Base-by-base conservation (phyloP, 1,140 invertebrate species). In the Portunus trituberculatus region DNA sequence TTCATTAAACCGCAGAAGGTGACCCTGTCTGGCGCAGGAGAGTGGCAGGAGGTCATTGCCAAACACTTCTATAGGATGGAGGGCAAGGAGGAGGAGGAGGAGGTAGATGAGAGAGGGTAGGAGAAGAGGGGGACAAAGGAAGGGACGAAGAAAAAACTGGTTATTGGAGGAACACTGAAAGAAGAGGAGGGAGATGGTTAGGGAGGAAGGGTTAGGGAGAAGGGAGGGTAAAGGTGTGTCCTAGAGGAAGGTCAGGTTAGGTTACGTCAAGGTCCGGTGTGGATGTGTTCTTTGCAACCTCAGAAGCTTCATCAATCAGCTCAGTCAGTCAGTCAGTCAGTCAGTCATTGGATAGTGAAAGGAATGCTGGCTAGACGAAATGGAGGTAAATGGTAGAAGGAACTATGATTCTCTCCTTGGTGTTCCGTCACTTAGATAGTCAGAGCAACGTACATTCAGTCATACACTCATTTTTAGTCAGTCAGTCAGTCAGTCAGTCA, bases 41-140 rank as follows among this genome's bases (percentile, higher is more conserved):
- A 20, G 16, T 20, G 20, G 1, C 20, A 76, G 25, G 67, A 76
- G 67, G 67, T 76, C 67, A 76, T 76, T 76, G 67, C 25, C 67
- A 76, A n/a, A 76, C 67, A n/a, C 67, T 76, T 76, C 67, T 76
- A 76, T 76, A 76, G 67, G 67, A 76, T 76, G 67, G n/a, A 76
- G 67, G 67, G 67, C 67, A 20, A 76, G 67, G 67, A 76, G 67
- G 67, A 76, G 7, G 67, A 76, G 67, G 67, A 76, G 67, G 67
- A 76, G 67, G 67, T n/a, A 8, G 67, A 76, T 32, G 86, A 46
- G 29, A 29, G 32, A 12, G 83, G 16, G 83, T 4, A 86, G 83
- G 83, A 88, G 29, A 29, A 28, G 86, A 32, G 29, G 86, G 31
- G 31, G 86, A 28, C 20, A 20, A 25, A 88, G 45, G 2, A 28